Conservation (phyloP, 2,113 vertebrate species). For the Mus spicilegus region DNA sequence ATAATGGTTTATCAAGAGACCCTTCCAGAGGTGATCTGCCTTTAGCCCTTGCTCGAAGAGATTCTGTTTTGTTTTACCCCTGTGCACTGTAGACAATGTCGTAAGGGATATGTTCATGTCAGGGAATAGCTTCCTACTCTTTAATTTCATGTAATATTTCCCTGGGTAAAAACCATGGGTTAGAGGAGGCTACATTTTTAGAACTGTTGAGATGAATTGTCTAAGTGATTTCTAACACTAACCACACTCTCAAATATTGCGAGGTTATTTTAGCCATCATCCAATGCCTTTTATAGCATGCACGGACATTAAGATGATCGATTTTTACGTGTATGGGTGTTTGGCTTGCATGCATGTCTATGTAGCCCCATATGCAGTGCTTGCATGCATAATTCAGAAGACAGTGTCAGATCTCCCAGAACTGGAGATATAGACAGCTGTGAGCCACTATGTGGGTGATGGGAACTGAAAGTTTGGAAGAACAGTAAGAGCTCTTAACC, state of each 20-base stretch:
- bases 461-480: not conserved
- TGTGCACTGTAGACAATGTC: not conserved
- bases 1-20: conserved; percentile 32
- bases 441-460: not conserved
- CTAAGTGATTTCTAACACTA: not conserved
- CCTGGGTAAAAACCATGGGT: not conserved
- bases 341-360: not conserved
- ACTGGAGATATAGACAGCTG: not conserved
- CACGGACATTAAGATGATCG: too few relatives aligned
- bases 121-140: conserved; percentile 7
- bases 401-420: not conserved
- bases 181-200: not conserved
- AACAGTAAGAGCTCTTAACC: not conserved
- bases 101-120: not conserved
- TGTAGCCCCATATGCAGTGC: not conserved
- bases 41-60: conserved; percentile 27
- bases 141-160: not conserved
- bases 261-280: not conserved
- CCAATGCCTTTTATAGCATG: not conserved
- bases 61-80: conserved; percentile 28
- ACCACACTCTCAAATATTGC: not conserved
- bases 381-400: not conserved
- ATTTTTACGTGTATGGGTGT: too few relatives aligned
- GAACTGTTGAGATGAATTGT: not conserved
- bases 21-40: conserved; percentile 28